Evolutionary conservation across 1,140 invertebrate species (phyloP).

Genomic region (Harlomillsia oculata): DNA sequence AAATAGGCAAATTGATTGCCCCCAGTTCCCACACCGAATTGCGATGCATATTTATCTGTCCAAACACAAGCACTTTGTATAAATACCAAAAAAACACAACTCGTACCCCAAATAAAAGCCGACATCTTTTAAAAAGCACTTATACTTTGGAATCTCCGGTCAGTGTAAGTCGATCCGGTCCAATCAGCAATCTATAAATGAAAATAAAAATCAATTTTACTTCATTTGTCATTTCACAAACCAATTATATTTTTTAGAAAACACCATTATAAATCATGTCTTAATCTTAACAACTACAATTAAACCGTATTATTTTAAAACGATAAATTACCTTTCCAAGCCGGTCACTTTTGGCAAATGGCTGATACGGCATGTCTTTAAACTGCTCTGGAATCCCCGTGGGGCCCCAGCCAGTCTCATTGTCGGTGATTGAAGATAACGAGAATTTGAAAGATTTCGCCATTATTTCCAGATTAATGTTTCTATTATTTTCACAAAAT

Average conservation of each 20-base stretch:
- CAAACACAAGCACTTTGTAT: conserved; percentile 33
- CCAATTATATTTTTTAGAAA: not conserved
- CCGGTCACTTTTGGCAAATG: conserved; percentile 92
- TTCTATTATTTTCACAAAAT: too few species aligned
- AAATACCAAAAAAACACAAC: not conserved
- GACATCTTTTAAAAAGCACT: conserved; percentile 33
- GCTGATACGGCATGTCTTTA: conserved; percentile 96
- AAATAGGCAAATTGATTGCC: conserved; percentile 95
- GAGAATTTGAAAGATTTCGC: conserved; percentile 46
- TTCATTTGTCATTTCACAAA: conserved; percentile 2
- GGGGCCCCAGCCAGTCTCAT: conserved; percentile 89
- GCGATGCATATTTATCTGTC: conserved; percentile 87
- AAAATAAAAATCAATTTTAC: conserved; percentile 12
- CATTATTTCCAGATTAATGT: conserved; percentile 9
- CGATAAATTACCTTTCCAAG: conserved; percentile 66
- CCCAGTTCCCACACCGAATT: conserved; percentile 71
- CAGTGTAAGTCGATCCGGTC: conserved; percentile 88
- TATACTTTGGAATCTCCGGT: conserved; percentile 90
- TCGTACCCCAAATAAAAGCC: not conserved
- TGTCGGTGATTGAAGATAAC: conserved; percentile 72
- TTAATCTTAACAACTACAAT: too few species aligned
- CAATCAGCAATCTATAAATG: conserved; percentile 80
- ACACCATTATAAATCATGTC: not conserved
- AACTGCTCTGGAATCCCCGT: conserved; percentile 87
- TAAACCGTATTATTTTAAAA: conserved; percentile 5